Evolutionary conservation across 2,113 vertebrate species (phyloP).

Genomic region (Numida meleagris): DNA sequence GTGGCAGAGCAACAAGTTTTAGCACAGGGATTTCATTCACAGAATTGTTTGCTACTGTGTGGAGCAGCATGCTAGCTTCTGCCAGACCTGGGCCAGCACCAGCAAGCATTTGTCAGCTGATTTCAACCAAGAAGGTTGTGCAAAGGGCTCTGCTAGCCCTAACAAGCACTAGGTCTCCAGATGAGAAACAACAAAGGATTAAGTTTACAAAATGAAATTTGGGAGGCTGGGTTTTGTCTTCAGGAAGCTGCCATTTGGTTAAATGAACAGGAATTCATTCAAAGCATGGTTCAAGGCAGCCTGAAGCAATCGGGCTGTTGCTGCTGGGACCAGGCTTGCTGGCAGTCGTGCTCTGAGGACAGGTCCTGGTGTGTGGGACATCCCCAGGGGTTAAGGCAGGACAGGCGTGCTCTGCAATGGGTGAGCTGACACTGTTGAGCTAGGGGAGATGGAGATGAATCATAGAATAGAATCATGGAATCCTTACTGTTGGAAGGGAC

Average conservation of each 20-base stretch:
- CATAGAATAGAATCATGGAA: no score
- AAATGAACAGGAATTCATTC: not conserved
- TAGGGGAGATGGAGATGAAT: not conserved
- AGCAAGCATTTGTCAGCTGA: not conserved
- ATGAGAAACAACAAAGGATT: not conserved
- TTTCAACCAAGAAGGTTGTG: not conserved
- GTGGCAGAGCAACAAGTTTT: not conserved
- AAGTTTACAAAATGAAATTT: not conserved
- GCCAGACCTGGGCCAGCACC: not conserved
- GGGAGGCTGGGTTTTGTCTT: not conserved
- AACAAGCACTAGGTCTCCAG: not conserved
- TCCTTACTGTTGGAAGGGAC: no score
- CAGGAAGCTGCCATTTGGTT: not conserved
- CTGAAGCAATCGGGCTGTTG: not conserved
- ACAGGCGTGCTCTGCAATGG: not conserved
- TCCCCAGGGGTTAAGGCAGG: not conserved
- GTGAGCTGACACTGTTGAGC: not conserved
- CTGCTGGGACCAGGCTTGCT: not conserved
- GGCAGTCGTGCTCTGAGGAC: not conserved
- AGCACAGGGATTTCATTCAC: slow-evolving; percentile 9
- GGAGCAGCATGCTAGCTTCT: not conserved
- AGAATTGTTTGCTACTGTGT: not conserved
- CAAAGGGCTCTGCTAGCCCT: not conserved
- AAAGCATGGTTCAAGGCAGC: not conserved
- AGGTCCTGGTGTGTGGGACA: not conserved